phyloP scores from a whole-genome alignment of 2,113 vertebrate genomes.

The Corynorhinus townsendii region DNA sequence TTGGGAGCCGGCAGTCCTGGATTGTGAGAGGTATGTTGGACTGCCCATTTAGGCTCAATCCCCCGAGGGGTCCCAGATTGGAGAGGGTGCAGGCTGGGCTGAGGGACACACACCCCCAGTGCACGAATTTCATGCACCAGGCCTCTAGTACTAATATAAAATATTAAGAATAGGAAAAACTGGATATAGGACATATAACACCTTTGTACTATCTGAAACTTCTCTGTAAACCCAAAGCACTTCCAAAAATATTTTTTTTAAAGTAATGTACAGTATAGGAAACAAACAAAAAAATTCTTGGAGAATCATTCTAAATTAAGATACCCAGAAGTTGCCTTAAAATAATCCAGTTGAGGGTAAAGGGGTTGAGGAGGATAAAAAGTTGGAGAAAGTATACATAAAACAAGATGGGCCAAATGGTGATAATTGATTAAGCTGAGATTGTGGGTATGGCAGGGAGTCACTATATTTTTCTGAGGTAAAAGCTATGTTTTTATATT shows the following conservation, averaged over 20 bases:
- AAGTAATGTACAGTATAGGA: background rate
- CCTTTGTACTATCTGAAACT: background rate
- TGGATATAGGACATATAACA: background rate
- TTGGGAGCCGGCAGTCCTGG: no score
- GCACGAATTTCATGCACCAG: no score
- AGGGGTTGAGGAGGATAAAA: background rate
- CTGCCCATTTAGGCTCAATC: no score
- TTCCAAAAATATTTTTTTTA: background rate
- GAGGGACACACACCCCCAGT: no score
- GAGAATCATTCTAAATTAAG: background rate
- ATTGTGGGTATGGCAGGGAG: background rate
- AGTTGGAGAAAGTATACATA: background rate
- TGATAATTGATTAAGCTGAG: background rate
- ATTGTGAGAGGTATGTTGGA: no score
- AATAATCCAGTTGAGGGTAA: background rate
- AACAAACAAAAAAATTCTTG: background rate
- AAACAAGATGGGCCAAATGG: background rate
- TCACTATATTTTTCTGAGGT: background rate
- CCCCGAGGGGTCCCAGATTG: no score
- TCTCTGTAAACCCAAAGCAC: background rate
- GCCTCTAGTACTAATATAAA: background rate
- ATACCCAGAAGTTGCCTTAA: background rate
- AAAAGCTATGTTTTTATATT: background rate
- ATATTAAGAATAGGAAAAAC: background rate
- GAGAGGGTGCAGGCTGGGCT: no score